Evolutionary conservation across 2,797 vertebrate genomes (phyloP).

Genomic region (Spizella passerina): DNA sequence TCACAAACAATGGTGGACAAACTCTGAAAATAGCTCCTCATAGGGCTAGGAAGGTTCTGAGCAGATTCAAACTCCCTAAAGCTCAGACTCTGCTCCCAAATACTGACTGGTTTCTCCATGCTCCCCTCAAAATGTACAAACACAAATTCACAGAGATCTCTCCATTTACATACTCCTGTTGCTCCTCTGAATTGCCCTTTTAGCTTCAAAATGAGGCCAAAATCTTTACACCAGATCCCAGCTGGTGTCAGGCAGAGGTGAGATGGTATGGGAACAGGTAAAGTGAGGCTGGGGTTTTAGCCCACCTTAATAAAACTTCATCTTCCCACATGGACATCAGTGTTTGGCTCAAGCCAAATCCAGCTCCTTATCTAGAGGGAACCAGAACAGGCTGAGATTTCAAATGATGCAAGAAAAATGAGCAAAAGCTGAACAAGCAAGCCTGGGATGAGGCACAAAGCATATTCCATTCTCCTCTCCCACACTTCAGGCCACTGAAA

Average conservation of each 20-base stretch:
- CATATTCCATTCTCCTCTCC: not conserved
- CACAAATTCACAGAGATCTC: not conserved
- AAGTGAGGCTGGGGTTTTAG: not conserved
- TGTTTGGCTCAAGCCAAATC: not conserved
- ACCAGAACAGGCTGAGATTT: not conserved
- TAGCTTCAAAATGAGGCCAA: not conserved
- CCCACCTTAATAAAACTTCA: not conserved
- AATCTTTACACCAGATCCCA: not conserved
- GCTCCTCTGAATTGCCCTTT: not conserved
- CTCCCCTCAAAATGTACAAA: not conserved
- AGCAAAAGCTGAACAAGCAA: not conserved
- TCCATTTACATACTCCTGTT: not conserved
- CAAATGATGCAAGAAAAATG: not conserved
- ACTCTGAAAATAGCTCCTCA: slow-evolving; percentile 74
- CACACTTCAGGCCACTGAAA: not conserved
- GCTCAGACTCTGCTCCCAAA: not conserved
- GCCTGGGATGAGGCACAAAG: not conserved
- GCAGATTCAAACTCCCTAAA: not conserved
- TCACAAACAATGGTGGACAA: slow-evolving; percentile 76
- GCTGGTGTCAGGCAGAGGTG: not conserved
- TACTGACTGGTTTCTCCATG: not conserved
- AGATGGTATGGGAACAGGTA: not conserved
- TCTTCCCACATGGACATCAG: not conserved
- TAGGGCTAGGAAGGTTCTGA: slow-evolving; percentile 52
- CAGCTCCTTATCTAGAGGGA: not conserved